phyloP scores from a whole-genome alignment of 2,888 invertebrate genomes.

The Cosmia trapezina region DNA sequence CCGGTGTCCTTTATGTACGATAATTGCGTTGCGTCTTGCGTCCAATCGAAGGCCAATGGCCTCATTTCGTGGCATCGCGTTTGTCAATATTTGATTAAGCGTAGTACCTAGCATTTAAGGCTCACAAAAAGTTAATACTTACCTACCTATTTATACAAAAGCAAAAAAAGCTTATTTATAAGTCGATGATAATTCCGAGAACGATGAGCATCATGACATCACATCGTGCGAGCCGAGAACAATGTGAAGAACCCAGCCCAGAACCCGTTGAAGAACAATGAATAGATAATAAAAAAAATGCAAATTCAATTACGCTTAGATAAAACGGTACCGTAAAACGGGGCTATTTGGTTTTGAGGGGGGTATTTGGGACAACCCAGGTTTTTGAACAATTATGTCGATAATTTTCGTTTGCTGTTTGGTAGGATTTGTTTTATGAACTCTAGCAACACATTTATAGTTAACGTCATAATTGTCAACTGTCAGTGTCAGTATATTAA shows the following conservation, averaged over 20 bases:
- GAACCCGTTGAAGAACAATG: constrained; percentile 76
- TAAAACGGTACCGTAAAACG: constrained; percentile 68
- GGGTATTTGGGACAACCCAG: too few species aligned
- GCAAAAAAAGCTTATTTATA: constrained; percentile 67
- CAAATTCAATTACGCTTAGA: constrained; percentile 73
- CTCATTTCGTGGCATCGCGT: constrained; percentile 70
- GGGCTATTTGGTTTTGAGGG: too few species aligned
- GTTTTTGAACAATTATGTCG: too few species aligned
- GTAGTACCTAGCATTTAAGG: constrained; percentile 72
- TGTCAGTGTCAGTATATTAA: too few species aligned
- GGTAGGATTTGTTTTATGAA: too few species aligned
- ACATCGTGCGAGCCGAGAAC: constrained; percentile 78
- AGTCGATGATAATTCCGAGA: constrained; percentile 73
- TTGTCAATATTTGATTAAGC: constrained; percentile 79
- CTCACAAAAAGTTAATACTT: constrained; percentile 62
- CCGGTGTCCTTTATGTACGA: constrained; percentile 69
- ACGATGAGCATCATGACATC: constrained; percentile 71
- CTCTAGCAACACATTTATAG: too few species aligned
- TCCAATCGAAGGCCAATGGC: constrained; percentile 73
- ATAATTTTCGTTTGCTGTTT: too few species aligned
- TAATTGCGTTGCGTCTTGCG: constrained; percentile 67
- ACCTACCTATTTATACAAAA: constrained; percentile 65
- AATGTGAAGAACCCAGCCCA: constrained; percentile 78
- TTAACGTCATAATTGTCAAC: too few species aligned
- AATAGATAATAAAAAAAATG: constrained; percentile 76